Evolutionary conservation across 2,888 invertebrate species (phyloP).

Genomic region (Agonopterix arenella): DNA sequence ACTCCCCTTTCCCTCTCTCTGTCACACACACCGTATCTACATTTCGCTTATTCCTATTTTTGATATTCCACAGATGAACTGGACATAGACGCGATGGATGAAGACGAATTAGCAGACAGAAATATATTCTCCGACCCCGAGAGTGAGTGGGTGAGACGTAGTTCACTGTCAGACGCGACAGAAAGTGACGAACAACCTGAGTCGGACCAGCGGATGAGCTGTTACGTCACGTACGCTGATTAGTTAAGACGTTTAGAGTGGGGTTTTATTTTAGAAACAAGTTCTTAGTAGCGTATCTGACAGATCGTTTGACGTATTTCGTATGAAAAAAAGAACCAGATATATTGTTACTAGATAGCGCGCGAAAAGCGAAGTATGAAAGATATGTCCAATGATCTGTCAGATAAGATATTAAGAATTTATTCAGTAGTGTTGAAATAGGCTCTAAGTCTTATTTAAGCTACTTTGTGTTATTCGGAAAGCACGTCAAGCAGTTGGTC

Average conservation of each 20-base stretch:
- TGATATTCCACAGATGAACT: conserved; percentile 40
- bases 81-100: conserved; percentile 51
- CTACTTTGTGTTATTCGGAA: no score
- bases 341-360: no score
- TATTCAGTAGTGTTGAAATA: background rate
- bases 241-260: conserved; percentile 10
- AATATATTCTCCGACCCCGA: conserved; percentile 84
- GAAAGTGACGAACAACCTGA: conserved; percentile 77
- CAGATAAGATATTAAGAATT: no score
- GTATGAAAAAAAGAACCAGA: no score
- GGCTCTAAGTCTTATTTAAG: background rate
- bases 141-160: conserved; percentile 78
- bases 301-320: no score
- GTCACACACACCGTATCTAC: no score
- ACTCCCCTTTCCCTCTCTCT: no score
- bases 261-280: background rate
- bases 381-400: no score
- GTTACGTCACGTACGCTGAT: conserved; percentile 27
- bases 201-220: conserved; percentile 61
- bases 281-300: no score
- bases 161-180: conserved; percentile 31
- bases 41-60: no score
- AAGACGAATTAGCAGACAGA: conserved; percentile 74
- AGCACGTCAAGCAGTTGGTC: no score
- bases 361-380: no score